phyloP scores from a whole-genome alignment of 2,888 invertebrate genomes.

The Hoplodrina blanda region DNA sequence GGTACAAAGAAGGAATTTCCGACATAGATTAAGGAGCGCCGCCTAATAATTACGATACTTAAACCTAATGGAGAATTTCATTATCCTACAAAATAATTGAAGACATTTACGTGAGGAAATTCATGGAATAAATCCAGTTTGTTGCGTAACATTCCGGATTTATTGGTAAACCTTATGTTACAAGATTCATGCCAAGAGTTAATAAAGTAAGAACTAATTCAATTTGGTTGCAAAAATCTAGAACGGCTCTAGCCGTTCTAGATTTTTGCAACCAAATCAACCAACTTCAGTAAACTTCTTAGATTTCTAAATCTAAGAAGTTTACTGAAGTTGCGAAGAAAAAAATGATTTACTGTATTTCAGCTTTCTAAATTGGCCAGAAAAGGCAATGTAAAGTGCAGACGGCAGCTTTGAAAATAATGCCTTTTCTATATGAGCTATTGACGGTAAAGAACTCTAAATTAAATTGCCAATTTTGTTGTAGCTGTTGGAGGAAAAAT shows the following conservation, averaged over 20 bases:
- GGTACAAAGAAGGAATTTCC: conserved; percentile 19
- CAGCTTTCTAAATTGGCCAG: conserved; percentile 31
- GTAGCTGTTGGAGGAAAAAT: conserved; percentile 26
- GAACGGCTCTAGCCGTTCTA: too few species aligned
- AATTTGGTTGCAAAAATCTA: conserved; percentile 18
- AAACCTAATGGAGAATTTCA: conserved; percentile 50
- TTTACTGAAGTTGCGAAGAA: background rate
- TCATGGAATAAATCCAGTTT: conserved; percentile 38
- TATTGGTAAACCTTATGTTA: conserved; percentile 33
- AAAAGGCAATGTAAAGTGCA: conserved; percentile 11
- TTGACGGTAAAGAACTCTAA: conserved; percentile 19
- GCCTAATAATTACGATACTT: conserved; percentile 50
- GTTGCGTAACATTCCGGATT: conserved; percentile 28
- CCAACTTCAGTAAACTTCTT: too few species aligned
- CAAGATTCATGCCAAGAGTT: conserved; percentile 35
- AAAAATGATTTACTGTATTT: conserved; percentile 17
- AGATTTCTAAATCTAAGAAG: conserved; percentile 7
- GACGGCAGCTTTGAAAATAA: conserved; percentile 9
- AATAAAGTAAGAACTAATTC: conserved; percentile 23
- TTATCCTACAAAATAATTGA: conserved; percentile 55
- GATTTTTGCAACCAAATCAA: too few species aligned
- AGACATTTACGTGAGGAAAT: conserved; percentile 31
- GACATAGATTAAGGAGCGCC: conserved; percentile 32
- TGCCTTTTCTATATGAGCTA: conserved; percentile 14
- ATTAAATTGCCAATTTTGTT: conserved; percentile 38